Evolutionary conservation across 2,888 invertebrate genomes (phyloP).

Genomic region (Mimachlamys varia): DNA sequence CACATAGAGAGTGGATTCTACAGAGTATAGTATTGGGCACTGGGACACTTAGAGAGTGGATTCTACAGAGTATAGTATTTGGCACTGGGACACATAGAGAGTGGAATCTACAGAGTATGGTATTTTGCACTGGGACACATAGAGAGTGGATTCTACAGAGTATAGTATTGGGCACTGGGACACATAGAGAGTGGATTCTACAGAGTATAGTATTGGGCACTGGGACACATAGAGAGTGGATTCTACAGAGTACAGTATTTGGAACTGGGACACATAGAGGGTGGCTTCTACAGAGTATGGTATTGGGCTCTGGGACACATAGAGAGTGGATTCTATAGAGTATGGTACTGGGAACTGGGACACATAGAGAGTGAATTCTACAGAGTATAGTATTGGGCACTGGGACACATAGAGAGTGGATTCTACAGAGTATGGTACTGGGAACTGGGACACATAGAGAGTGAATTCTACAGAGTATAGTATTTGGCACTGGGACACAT

Average conservation of each 20-base stretch:
- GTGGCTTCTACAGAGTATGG: neutral
- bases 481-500: neutral
- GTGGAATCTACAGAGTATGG: neutral
- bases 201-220: neutral
- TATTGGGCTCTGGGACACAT: neutral
- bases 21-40: neutral
- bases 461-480: neutral
- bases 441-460: neutral
- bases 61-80: neutral
- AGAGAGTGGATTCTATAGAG: neutral
- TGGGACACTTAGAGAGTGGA: neutral
- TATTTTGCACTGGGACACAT: neutral
- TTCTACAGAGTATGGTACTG: neutral
- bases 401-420: neutral
- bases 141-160: neutral
- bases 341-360: neutral
- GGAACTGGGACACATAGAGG: neutral
- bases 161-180: neutral
- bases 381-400: neutral
- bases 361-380: neutral
- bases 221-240: neutral
- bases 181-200: neutral
- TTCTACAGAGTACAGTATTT: neutral
- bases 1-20: neutral
- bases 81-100: neutral